These are phyloP conservation scores for Catocala fraxini DNA, from an alignment of 2,888 invertebrate species.

Conservation along the genomic window DNA sequence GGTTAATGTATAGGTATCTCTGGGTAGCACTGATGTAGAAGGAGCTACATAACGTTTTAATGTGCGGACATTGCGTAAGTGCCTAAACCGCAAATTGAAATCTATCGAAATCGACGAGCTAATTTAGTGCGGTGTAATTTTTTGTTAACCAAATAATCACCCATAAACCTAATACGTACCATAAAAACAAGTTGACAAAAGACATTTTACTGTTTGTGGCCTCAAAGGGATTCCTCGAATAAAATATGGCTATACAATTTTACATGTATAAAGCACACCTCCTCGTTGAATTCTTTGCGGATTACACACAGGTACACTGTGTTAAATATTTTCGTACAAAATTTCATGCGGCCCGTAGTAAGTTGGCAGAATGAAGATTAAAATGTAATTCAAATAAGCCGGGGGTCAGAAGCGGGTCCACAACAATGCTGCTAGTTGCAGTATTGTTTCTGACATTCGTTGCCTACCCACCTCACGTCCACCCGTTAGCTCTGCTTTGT, in stretches of 20 bases:
- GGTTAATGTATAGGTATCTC: too few relatives aligned
- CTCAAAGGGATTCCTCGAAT: conserved; percentile 12
- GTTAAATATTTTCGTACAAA: conserved; percentile 30
- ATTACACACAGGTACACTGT: conserved; percentile 10
- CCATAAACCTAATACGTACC: neutral
- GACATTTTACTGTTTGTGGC: neutral
- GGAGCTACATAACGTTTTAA: too few relatives aligned
- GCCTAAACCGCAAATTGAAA: too few relatives aligned
- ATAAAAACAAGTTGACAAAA: too few relatives aligned
- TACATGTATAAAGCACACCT: conserved; percentile 4
- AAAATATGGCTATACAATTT: neutral
- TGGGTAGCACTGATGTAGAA: too few relatives aligned
- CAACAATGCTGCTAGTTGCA: conserved; percentile 40
- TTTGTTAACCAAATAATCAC: neutral
- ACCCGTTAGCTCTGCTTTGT: conserved; percentile 10
- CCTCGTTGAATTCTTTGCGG: conserved; percentile 12
- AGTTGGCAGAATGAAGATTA: conserved; percentile 33
- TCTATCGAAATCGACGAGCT: neutral
- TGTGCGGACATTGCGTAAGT: too few relatives aligned
- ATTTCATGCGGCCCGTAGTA: conserved; percentile 11
- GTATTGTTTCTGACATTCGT: conserved; percentile 40
- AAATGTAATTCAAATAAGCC: conserved; percentile 32
- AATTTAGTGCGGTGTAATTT: neutral
- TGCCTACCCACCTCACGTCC: conserved; percentile 29
- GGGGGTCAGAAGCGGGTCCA: conserved; percentile 30